Base-by-base conservation (phyloP, 2,797 vertebrate species). In the Orestias chungarensis region DNA sequence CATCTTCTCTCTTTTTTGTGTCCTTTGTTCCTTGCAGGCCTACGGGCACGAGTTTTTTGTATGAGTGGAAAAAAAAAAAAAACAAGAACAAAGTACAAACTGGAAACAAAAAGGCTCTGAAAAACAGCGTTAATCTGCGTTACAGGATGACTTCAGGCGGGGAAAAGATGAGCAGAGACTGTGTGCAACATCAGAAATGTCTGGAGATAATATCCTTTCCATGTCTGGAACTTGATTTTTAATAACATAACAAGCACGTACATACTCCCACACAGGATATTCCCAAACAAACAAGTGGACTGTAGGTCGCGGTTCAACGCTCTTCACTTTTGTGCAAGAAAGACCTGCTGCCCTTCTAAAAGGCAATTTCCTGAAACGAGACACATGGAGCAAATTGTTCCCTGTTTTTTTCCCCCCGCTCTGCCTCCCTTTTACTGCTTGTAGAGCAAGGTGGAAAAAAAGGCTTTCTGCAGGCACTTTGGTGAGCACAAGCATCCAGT, bases 331-430 rank as follows among this genome's bases (percentile, higher is more conserved):
- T 70, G 75, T 78, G 18, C 35, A 78, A 74, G 70, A 88, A 78
- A 77, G 79, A 85, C 85, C 82, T 78, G 79, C 82, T 87, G 87
- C 85, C 81, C 88, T 85, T 89, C 79, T 85, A 90, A 92, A 90
- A 90, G 75, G 84, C 86, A 91, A 93, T 92, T 93, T 93, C 93
- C 91, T 93, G 90, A 91, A 92, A 92, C 86, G 87, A 89, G 91
- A 91, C 89, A 85, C 85, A 91, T 43, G 73, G 82, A 90, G 78
- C 78, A 87, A 90, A 89, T 84, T 88, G 85, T 78, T 80, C 66
- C 15, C 57, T 73, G 70, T 87, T 65, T 78, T 76, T 66, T 49
- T 64, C 38, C 80, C 47, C 25, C 25, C 66, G 69, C 75, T 82
- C 80, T 79, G 80, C 68, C 81, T 27, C 81, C 78, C 86, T 85